Conservation (phyloP, 1,140 invertebrate species). For the Amphibalanus amphitrite region DNA sequence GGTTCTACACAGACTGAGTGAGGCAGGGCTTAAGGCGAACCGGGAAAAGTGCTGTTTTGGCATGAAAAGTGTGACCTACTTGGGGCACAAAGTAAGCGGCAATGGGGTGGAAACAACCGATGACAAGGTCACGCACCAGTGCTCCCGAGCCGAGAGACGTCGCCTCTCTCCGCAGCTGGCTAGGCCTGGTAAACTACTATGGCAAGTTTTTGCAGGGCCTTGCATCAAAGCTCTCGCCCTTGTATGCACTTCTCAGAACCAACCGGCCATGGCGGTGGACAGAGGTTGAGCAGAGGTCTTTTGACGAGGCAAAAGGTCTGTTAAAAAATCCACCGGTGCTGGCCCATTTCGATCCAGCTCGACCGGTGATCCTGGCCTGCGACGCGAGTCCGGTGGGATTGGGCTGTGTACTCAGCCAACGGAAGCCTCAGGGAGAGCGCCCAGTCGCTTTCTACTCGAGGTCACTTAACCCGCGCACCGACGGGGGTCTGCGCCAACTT, state of each 20-base stretch:
- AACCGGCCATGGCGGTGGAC: not conserved
- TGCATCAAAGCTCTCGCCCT: not conserved
- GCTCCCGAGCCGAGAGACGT: not conserved
- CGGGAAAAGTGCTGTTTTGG: not conserved
- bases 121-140: not conserved
- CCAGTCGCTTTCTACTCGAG: not conserved
- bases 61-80: not conserved
- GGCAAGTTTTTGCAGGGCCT: not conserved
- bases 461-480: not conserved
- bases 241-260: not conserved
- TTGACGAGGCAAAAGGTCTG: not conserved
- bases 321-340: not conserved
- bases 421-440: not conserved
- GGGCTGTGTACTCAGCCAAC: not conserved
- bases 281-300: not conserved
- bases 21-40: not conserved
- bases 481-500: too few relatives aligned
- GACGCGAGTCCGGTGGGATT: not conserved
- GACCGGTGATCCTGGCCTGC: not conserved
- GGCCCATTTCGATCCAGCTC: not conserved
- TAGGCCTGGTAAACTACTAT: not conserved
- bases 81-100: not conserved
- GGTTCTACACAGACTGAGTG: not conserved
- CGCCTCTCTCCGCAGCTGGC: not conserved
- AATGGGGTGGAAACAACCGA: not conserved